A percentile compares a stretch with the other conserved stretches of the same genome.
Conservation (phyloP, 2,888 invertebrate species). For the Acronicta leporina region DNA sequence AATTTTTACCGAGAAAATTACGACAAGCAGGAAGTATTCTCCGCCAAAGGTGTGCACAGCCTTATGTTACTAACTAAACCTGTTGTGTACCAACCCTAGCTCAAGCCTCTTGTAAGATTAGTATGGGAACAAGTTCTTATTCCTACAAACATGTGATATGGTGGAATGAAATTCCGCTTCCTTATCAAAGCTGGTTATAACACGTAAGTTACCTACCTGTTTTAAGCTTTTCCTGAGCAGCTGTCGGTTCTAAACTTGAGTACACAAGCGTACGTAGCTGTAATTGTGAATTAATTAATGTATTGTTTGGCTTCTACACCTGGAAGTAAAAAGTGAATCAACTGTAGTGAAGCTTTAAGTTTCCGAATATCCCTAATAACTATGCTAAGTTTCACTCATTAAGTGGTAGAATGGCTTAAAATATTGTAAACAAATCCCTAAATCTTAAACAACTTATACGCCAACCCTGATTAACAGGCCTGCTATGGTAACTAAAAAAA, state of each 20-base stretch:
- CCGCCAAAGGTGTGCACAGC: conserved; percentile 1
- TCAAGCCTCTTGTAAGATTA: conserved; percentile 4
- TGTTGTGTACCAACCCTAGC: conserved; percentile 28
- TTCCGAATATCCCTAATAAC: too few relatives aligned
- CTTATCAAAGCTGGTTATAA: conserved; percentile 59
- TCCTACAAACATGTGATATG: conserved; percentile 38
- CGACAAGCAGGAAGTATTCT: conserved; percentile 19
- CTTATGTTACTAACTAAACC: conserved; percentile 6
- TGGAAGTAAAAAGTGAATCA: too few relatives aligned
- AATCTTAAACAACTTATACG: too few relatives aligned
- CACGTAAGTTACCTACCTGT: conserved; percentile 31
- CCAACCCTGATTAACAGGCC: too few relatives aligned
- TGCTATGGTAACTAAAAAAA: too few relatives aligned
- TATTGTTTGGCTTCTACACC: conserved; percentile 1
- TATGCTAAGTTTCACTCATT: too few relatives aligned
- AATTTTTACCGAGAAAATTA: too few relatives aligned
- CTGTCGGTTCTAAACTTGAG: conserved; percentile 14
- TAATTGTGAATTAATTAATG: neutral
- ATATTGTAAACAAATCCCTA: too few relatives aligned
- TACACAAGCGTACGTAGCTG: conserved; percentile 14
- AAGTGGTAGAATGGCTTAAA: too few relatives aligned
- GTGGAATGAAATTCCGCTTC: conserved; percentile 66
- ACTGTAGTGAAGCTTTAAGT: too few relatives aligned
- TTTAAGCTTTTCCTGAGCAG: conserved; percentile 36
- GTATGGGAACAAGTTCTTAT: conserved; percentile 51